Evolutionary conservation across 1,140 invertebrate genomes (phyloP), one percentile per base, ranked within the genome.

Genomic region (Penaeus japonicus): DNA sequence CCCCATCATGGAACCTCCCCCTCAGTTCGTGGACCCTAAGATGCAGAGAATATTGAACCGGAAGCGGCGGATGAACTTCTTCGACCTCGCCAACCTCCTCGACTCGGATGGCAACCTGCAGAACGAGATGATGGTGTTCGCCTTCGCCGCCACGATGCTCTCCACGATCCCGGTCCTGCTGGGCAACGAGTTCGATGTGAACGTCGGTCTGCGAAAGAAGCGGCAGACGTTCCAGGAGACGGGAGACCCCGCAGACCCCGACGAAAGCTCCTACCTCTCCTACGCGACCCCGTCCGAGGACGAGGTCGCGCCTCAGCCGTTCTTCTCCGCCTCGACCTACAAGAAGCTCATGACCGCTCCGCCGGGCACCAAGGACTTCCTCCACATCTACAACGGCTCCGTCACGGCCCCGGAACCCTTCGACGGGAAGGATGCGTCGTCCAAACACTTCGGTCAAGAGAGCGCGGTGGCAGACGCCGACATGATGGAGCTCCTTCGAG

Each of bases 51-150:
- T 30, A 20, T 32, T 70, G 4, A 57, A 24, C 35, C 78, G 87
- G 75, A 84, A 86, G 53, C 89, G 80, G 1, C 39, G 89, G 17
- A 90, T 90, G 89, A 89, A 90, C 27, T 88, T 87, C 47, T 82
- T 84, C 32, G 90, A 90, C 62, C 57, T 90, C 3, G 84, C 88
- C 10, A 90, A 90, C 85, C 81, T 90, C 22, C 65, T 90, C 18
- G 90, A 90, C 84, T 81, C 78, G 4, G 90, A 90, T 53, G 90
- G 90, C 10, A 90, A 90, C 82, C 75, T 90, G 32, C 90, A 90
- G 84, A 90, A 90, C 27, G 90, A 90, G 85, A 89, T 90, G 90
- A 73, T 90, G 84, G 90, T 90, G 35, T 87, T 90, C 27, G 87
- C 86, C 39, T 90, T 90, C 47, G 90, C 90, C 2, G 90, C 90